Evolutionary conservation across 2,797 vertebrate genomes (phyloP).

Genomic region (Okamejei kenojei): DNA sequence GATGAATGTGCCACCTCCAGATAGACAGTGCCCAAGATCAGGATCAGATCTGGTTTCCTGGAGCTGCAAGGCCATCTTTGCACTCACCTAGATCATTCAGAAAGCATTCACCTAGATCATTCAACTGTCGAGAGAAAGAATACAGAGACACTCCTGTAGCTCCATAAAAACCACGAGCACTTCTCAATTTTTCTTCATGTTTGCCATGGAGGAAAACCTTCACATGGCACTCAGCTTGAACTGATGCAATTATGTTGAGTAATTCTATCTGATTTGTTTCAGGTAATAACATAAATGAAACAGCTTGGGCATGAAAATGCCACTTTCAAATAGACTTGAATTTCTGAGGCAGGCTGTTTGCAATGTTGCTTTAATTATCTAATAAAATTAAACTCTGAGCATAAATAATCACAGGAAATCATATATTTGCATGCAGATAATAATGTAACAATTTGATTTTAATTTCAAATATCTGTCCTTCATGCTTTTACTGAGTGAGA

Average conservation of each 20-base stretch:
- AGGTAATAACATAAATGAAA: not conserved
- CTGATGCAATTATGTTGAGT: not conserved
- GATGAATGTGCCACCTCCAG: too few species aligned
- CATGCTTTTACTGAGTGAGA: not conserved
- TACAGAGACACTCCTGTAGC: not conserved
- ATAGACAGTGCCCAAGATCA: too few species aligned
- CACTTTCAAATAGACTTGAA: not conserved
- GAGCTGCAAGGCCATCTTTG: too few species aligned
- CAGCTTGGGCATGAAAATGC: not conserved
- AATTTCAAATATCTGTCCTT: not conserved
- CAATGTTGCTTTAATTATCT: not conserved
- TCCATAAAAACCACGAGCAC: not conserved
- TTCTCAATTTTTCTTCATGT: not conserved
- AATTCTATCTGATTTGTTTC: not conserved
- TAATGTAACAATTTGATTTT: not conserved
- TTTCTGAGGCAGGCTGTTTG: not conserved
- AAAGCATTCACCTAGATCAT: not conserved
- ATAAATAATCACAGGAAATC: not conserved
- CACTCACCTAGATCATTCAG: not conserved
- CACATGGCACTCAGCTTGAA: not conserved
- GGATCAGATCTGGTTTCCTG: too few species aligned
- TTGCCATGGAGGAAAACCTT: not conserved
- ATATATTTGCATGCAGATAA: not conserved
- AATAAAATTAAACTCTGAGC: not conserved
- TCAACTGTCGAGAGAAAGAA: not conserved